Percentiles rank a stretch among this genome's conserved stretches.
These are phyloP conservation scores for Umimayanthus chanpuru DNA, from an alignment of 92 coral and sea anemone genomes.

Conservation along the genomic window DNA sequence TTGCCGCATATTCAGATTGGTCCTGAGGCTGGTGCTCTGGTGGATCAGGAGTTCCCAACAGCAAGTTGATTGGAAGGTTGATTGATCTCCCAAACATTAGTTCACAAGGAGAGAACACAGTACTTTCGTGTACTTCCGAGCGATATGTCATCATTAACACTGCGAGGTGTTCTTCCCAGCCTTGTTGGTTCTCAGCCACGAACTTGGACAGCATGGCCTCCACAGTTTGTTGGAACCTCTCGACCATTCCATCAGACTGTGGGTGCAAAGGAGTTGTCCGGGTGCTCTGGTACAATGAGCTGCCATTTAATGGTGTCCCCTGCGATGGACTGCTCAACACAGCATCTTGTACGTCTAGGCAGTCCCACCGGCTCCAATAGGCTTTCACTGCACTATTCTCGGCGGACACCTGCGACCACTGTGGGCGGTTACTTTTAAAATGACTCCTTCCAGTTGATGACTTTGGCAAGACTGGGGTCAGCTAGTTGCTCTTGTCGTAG, in stretches of 20 bases:
- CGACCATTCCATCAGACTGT: conserved; percentile 21
- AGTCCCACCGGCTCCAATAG: conserved; percentile 54
- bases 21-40: background rate
- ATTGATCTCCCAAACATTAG: conserved; percentile 26
- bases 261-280: conserved; percentile 10
- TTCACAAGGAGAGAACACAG: conserved; percentile 3
- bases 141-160: conserved; percentile 37
- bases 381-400: conserved; percentile 46
- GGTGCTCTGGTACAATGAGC: conserved; percentile 37
- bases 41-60: conserved; percentile 39
- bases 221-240: conserved; percentile 33
- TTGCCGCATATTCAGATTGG: conserved; percentile 13
- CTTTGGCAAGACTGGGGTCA: conserved; percentile 37
- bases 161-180: conserved; percentile 32
- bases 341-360: background rate
- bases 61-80: conserved; percentile 29
- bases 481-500: conserved; percentile 34
- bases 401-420: conserved; percentile 36
- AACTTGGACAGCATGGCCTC: conserved; percentile 32
- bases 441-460: conserved; percentile 19
- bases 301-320: conserved; percentile 33
- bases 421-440: background rate
- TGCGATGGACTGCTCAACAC: conserved; percentile 9
- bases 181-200: conserved; percentile 37
- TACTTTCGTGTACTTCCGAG: conserved; percentile 39